Evolutionary conservation across 2,888 invertebrate genomes (phyloP), one percentile per base, ranked within the genome.

Genomic region (Dryobotodes eremita): DNA sequence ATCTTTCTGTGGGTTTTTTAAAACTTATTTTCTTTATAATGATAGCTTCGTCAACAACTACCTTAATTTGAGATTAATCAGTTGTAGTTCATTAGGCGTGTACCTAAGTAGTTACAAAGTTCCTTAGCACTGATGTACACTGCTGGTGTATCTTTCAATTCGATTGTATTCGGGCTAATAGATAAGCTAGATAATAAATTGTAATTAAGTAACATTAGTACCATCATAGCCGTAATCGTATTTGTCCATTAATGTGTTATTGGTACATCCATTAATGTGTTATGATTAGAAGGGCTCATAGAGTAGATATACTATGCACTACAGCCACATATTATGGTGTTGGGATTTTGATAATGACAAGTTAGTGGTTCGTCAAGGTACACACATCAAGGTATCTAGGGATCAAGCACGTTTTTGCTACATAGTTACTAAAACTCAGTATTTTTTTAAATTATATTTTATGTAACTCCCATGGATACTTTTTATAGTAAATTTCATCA

Each of bases 131-230:
- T 11, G 8, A 8, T n/a, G 13, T 46, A 26, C 13, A 46, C n/a
- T 46, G 17, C 23, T 50, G 1, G 26, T 36, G n/a, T 62, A 71
- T 77, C n/a, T 20, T 42, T 61, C 13, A 55, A 53, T 62, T 55
- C 6, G 46, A 71, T 77, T 70, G 31, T 78, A 31, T 55, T 59
- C 10, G 53, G 50, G 10, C 11, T 79, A 23, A 31, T 31, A 15
- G 75, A 80, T 80, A 69, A 69, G 17, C 36, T 0, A 69, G 48
- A 75, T 69, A 48, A 69, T 80, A 42, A 62, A 62, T 50, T 68
- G 5, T 55, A 13, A 42, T 11, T 61, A 68, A 15, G n/a, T 79
- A 36, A 23, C 36, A 69, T 70, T 65, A 53, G 59, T 70, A 68
- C 36, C 36, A 69, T 31, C 17, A 66, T 48, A 46, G 8, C 15